phyloP scores from a whole-genome alignment of 1,140 invertebrate genomes.

The Microplitis mediator region DNA sequence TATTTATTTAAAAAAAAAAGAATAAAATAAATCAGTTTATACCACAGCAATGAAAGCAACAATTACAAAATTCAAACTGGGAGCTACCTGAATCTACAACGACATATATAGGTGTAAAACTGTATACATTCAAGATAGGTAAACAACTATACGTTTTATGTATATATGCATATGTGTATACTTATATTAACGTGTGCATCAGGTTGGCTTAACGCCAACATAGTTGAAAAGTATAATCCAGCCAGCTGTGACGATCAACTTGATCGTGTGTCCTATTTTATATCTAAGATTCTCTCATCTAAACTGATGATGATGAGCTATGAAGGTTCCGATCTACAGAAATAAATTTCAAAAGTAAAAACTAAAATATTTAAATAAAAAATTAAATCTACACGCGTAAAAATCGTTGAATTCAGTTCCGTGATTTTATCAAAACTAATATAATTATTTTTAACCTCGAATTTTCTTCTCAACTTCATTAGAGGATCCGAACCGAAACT shows the following conservation, averaged over 20 bases:
- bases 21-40: too few species aligned
- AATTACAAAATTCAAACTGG: too few species aligned
- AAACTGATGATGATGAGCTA: background rate
- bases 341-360: background rate
- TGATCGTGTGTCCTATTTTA: conserved; percentile 26
- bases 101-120: too few species aligned
- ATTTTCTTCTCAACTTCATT: background rate
- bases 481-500: too few species aligned
- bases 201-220: conserved; percentile 27
- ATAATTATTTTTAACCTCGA: background rate
- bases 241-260: conserved; percentile 24
- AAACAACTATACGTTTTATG: background rate
- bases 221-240: conserved; percentile 22
- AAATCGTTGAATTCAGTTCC: background rate
- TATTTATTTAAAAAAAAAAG: too few species aligned
- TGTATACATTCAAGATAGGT: too few species aligned
- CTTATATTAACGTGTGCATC: conserved; percentile 35
- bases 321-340: background rate
- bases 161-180: conserved; percentile 23
- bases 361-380: too few species aligned
- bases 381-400: background rate
- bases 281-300: conserved; percentile 10
- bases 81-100: too few species aligned
- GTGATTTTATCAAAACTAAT: background rate
- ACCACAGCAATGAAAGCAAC: too few species aligned